Conservation (phyloP, 1,140 invertebrate species). For the Euglossa dilemma region DNA sequence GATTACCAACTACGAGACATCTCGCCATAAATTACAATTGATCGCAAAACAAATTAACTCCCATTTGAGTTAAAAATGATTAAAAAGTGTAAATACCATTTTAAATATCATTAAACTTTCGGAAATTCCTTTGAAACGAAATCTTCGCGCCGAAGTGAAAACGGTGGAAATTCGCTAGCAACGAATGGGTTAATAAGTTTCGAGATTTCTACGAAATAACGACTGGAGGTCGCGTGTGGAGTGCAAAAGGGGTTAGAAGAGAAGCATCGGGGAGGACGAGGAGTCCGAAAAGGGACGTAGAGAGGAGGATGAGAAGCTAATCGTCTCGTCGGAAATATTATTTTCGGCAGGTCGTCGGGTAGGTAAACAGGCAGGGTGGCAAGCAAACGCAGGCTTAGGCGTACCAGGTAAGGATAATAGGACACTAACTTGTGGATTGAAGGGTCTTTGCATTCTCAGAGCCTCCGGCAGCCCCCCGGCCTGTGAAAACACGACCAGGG, state of each 20-base stretch:
- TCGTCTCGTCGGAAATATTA: constrained; percentile 25
- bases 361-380: background rate
- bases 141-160: too few relatives aligned
- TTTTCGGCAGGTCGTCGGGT: background rate
- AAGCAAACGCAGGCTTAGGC: constrained; percentile 39
- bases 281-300: background rate
- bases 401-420: constrained; percentile 60
- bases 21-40: too few relatives aligned
- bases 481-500: constrained; percentile 91
- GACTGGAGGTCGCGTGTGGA: too few relatives aligned
- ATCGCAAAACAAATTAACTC: too few relatives aligned
- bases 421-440: constrained; percentile 86
- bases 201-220: too few relatives aligned
- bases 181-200: too few relatives aligned
- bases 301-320: background rate
- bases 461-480: constrained; percentile 89
- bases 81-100: too few relatives aligned
- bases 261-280: accelerated
- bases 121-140: too few relatives aligned
- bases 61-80: too few relatives aligned
- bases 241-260: background rate
- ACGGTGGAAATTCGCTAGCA: too few relatives aligned
- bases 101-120: too few relatives aligned
- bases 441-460: constrained; percentile 88
- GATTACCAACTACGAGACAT: too few relatives aligned